Evolutionary conservation across 2,113 vertebrate genomes (phyloP).

Genomic region (Grantiella picta): DNA sequence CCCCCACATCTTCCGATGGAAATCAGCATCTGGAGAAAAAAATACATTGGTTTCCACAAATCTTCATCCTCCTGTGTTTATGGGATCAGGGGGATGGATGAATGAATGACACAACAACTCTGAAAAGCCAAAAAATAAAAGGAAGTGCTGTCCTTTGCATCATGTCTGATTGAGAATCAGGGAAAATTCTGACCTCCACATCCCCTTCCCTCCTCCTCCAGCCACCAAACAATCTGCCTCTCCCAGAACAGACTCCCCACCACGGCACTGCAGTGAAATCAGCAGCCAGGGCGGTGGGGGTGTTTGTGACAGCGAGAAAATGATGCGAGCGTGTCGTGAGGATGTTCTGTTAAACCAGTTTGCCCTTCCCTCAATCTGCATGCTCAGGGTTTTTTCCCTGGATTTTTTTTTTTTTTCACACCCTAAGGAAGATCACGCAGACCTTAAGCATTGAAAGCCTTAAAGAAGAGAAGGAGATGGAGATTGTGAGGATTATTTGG

Average conservation of each 20-base stretch:
- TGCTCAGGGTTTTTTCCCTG: not conserved
- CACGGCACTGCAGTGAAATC: not conserved
- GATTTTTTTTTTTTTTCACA: not conserved
- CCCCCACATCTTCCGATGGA: not conserved
- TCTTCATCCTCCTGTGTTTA: not conserved
- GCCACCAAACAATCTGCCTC: not conserved
- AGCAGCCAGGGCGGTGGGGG: not conserved
- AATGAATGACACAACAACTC: not conserved
- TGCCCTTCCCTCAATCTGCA: slow-evolving; percentile 26
- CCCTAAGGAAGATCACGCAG: not conserved
- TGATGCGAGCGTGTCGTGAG: not conserved
- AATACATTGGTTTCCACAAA: not conserved
- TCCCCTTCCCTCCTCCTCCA: not conserved
- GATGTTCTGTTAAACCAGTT: not conserved
- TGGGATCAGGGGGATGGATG: too few species aligned
- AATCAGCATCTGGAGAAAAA: not conserved
- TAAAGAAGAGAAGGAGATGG: not conserved
- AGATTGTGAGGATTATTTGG: not conserved
- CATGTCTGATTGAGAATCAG: not conserved
- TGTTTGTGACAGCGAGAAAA: not conserved
- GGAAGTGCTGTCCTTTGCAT: not conserved
- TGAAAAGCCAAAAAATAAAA: not conserved
- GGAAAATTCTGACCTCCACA: not conserved
- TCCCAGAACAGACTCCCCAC: not conserved
- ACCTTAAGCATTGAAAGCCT: not conserved